Evolutionary conservation across 2,888 invertebrate genomes (phyloP).

Genomic region (Hybos culiciformis): DNA sequence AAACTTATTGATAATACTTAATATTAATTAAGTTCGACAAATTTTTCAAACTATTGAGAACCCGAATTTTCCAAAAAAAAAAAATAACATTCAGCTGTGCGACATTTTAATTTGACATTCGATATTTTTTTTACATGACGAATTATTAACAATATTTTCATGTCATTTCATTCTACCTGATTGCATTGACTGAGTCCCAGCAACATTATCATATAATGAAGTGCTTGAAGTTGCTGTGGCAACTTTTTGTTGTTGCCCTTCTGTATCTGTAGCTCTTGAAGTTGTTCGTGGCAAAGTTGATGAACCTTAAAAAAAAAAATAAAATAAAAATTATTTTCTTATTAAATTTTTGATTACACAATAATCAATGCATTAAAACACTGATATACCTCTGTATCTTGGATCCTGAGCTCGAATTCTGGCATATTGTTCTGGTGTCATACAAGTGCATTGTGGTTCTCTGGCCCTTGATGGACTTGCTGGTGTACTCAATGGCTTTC

Average conservation of each 20-base stretch:
- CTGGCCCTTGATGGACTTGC: constrained; percentile 75
- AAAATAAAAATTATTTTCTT: constrained; percentile 18
- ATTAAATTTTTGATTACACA: neutral
- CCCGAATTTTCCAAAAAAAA: too few relatives aligned
- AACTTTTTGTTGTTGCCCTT: constrained; percentile 55
- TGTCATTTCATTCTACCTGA: too few relatives aligned
- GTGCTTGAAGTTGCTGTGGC: constrained; percentile 78
- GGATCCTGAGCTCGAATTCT: constrained; percentile 74
- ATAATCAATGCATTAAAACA: neutral
- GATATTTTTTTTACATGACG: too few relatives aligned
- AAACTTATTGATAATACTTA: too few relatives aligned
- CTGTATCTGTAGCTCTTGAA: constrained; percentile 54
- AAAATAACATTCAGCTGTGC: too few relatives aligned
- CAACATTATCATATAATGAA: constrained; percentile 75
- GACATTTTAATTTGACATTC: too few relatives aligned
- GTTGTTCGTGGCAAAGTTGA: constrained; percentile 72
- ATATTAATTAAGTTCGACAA: too few relatives aligned
- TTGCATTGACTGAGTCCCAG: constrained; percentile 24
- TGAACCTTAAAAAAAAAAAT: constrained; percentile 44
- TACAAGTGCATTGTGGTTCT: constrained; percentile 89
- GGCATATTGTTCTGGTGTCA: constrained; percentile 85
- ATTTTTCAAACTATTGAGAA: too few relatives aligned
- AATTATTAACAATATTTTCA: too few relatives aligned
- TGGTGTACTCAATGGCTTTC: constrained; percentile 85
- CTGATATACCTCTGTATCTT: constrained; percentile 51